phyloP scores from a whole-genome alignment of 1,140 invertebrate species.

The Drosophila micromelanica region DNA sequence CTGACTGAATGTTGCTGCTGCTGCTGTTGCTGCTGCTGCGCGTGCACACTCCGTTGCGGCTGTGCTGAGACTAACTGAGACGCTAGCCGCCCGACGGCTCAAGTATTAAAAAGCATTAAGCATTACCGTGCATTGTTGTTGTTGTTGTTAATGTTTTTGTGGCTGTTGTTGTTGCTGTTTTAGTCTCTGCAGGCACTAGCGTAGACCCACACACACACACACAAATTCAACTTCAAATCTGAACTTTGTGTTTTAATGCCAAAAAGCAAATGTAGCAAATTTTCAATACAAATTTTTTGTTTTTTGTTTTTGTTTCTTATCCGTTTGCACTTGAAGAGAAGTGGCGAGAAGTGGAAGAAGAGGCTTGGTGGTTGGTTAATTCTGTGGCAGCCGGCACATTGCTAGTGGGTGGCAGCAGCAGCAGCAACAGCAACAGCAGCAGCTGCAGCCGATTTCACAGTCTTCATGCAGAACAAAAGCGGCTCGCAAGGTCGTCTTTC shows the following conservation, averaged over 20 bases:
- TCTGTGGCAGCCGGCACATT: background rate
- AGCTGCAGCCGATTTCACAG: constrained; percentile 12
- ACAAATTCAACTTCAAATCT: constrained; percentile 24
- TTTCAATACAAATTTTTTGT: constrained; percentile 21
- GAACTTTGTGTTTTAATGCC: constrained; percentile 58
- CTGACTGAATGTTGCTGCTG: constrained; percentile 40
- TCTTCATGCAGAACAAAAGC: constrained; percentile 49
- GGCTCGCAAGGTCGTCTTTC: constrained; percentile 32
- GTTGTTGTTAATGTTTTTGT: constrained; percentile 29
- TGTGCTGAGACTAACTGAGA: constrained; percentile 83
- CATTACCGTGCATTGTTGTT: constrained; percentile 60
- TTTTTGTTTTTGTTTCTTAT: background rate
- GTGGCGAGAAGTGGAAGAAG: background rate
- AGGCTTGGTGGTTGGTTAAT: too few species aligned
- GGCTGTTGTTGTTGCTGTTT: constrained; percentile 10
- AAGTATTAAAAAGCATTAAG: constrained; percentile 84
- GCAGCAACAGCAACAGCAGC: background rate
- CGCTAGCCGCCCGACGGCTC: constrained; percentile 74
- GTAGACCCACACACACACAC: constrained; percentile 33
- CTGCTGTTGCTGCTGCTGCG: constrained; percentile 64
- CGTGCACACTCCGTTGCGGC: constrained; percentile 84
- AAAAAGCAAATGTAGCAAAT: constrained; percentile 51
- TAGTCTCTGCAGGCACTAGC: constrained; percentile 21
- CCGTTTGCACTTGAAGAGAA: too few species aligned
- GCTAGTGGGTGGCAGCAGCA: constrained; percentile 23